phyloP scores from a whole-genome alignment of 2,888 invertebrate species.

The Plebejus melissa region DNA sequence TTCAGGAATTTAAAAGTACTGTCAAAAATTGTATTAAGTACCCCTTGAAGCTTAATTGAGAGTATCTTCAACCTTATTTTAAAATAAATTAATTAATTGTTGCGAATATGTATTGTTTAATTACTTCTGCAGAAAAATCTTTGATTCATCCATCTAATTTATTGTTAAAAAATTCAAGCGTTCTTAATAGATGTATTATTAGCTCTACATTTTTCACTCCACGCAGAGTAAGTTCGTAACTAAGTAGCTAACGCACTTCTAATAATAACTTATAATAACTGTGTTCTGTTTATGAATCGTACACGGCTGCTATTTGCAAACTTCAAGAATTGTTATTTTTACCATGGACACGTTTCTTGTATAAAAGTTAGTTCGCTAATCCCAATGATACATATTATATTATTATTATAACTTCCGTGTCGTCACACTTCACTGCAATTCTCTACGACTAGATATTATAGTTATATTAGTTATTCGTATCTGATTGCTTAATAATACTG shows the following conservation, averaged over 20 bases:
- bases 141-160: background rate
- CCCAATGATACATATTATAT: background rate
- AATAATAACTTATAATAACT: background rate
- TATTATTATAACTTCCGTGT: background rate
- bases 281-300: background rate
- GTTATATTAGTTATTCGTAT: background rate
- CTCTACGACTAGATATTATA: background rate
- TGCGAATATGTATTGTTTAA: no score
- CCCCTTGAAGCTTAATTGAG: no score
- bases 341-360: background rate
- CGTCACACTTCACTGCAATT: background rate
- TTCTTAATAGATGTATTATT: background rate
- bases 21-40: no score
- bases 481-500: background rate
- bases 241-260: background rate
- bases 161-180: background rate
- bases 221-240: background rate
- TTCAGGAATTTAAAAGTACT: background rate
- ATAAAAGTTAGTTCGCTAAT: background rate
- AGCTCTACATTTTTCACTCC: background rate
- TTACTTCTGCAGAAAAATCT: background rate
- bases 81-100: no score
- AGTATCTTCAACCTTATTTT: no score
- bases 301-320: background rate
- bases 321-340: conserved; percentile 3